phyloP scores from a whole-genome alignment of 2,113 vertebrate species.

The Chionodraco myersi region DNA sequence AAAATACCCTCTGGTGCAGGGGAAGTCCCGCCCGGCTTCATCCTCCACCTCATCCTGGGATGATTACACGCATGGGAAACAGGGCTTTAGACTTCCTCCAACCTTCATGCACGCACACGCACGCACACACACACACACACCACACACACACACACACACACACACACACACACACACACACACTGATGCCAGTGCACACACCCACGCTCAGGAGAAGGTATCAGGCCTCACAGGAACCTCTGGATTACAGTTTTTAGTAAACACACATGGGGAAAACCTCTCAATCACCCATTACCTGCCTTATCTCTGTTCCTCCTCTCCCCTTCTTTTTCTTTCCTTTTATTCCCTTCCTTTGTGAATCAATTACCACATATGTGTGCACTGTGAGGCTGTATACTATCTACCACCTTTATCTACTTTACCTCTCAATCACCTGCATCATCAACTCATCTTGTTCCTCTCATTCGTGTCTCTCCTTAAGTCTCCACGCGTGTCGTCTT shows the following conservation, averaged over 20 bases:
- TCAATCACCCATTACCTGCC: constrained; percentile 35
- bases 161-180: constrained; percentile 28
- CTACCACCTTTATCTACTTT: not conserved
- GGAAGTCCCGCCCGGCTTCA: constrained; percentile 80
- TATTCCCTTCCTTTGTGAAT: constrained; percentile 12
- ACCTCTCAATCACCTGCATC: constrained; percentile 1
- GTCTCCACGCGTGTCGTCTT: constrained; percentile 17
- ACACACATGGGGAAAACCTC: constrained; percentile 43
- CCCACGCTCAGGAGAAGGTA: constrained; percentile 49
- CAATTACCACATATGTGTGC: not conserved
- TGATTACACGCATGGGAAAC: constrained; percentile 82
- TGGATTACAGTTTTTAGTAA: constrained; percentile 57
- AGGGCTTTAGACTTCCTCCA: constrained; percentile 76
- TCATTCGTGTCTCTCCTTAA: constrained; percentile 1
- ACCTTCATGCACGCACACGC: constrained; percentile 43
- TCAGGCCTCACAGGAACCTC: constrained; percentile 55
- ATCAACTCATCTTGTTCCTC: not conserved
- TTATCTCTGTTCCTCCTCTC: constrained; percentile 36
- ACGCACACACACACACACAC: constrained; percentile 46
- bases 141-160: constrained; percentile 43
- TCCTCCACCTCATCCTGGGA: constrained; percentile 80
- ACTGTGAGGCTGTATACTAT: not conserved
- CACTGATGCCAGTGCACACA: constrained; percentile 42
- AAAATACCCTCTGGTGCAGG: constrained; percentile 81
- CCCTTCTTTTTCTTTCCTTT: not conserved